Evolutionary conservation across 2,797 vertebrate genomes (phyloP).

Genomic region (Molossus molossus): DNA sequence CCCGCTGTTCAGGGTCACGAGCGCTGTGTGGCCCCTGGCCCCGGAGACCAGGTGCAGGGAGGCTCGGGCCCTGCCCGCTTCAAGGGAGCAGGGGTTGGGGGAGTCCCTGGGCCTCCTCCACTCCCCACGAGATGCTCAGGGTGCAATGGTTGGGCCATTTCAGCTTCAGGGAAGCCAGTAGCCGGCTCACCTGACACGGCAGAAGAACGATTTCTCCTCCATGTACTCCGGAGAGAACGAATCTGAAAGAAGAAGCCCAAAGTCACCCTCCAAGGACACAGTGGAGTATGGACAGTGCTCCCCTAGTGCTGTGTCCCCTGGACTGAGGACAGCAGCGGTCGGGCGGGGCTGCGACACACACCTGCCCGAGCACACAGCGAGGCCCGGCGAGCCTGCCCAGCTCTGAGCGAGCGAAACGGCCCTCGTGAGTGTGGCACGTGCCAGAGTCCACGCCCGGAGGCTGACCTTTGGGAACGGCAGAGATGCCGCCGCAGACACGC

Average conservation of each 20-base stretch:
- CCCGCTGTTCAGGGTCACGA: rapidly evolving
- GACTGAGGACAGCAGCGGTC: rapidly evolving
- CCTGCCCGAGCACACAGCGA: rapidly evolving
- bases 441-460: rapidly evolving
- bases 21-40: rapidly evolving
- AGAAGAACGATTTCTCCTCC: slow-evolving; percentile 99
- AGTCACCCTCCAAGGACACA: not conserved
- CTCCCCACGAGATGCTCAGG: rapidly evolving
- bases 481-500: rapidly evolving
- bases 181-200: slow-evolving; percentile 95
- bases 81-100: rapidly evolving
- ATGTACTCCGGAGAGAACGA: slow-evolving; percentile 91
- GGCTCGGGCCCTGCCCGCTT: not conserved
- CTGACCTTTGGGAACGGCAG: rapidly evolving
- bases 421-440: rapidly evolving
- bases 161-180: not conserved
- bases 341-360: rapidly evolving
- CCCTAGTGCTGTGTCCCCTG: rapidly evolving
- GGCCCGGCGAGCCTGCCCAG: rapidly evolving
- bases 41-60: not conserved
- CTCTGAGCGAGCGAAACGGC: rapidly evolving
- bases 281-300: rapidly evolving
- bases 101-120: rapidly evolving
- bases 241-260: slow-evolving; percentile 80
- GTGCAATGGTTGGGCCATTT: rapidly evolving